Conservation (phyloP, 2,888 invertebrate genomes). For the Eupithecia centaureata region DNA sequence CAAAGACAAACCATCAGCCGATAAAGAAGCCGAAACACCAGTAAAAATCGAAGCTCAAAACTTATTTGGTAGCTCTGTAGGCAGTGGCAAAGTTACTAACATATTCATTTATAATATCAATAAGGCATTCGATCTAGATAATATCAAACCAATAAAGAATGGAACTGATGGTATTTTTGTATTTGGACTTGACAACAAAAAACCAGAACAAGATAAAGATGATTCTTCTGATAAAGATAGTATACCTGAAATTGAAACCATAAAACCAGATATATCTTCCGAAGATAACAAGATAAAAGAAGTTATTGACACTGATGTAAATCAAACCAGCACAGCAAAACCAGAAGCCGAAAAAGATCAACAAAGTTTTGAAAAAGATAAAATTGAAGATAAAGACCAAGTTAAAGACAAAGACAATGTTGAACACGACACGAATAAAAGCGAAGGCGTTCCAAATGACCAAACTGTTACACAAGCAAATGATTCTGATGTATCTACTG, state of each 20-base stretch:
- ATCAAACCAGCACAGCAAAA: not conserved
- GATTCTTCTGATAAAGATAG: not conserved
- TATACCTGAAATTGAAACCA: not conserved
- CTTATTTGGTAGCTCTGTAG: constrained; percentile 58
- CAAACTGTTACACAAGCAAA: not conserved
- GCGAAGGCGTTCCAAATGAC: not conserved
- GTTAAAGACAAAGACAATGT: not conserved
- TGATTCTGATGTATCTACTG: not conserved
- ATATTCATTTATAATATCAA: constrained; percentile 61
- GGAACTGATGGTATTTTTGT: constrained; percentile 28
- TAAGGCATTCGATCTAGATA: constrained; percentile 43
- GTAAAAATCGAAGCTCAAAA: constrained; percentile 49
- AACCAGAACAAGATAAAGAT: not conserved
- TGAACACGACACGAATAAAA: not conserved
- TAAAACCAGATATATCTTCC: not conserved
- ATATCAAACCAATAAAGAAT: constrained; percentile 42
- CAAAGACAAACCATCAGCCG: constrained; percentile 30
- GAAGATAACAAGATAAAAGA: not conserved
- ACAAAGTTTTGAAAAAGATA: not conserved
- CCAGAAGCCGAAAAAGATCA: not conserved
- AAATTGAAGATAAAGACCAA: not conserved
- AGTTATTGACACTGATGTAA: not conserved
- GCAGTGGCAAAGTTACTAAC: constrained; percentile 63
- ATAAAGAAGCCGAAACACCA: constrained; percentile 28
- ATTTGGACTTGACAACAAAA: constrained; percentile 26